A percentile compares a stretch with the other conserved stretches of the same genome.
phyloP scores from a whole-genome alignment of 92 coral and sea anemone genomes.

The Muricea muricata region DNA sequence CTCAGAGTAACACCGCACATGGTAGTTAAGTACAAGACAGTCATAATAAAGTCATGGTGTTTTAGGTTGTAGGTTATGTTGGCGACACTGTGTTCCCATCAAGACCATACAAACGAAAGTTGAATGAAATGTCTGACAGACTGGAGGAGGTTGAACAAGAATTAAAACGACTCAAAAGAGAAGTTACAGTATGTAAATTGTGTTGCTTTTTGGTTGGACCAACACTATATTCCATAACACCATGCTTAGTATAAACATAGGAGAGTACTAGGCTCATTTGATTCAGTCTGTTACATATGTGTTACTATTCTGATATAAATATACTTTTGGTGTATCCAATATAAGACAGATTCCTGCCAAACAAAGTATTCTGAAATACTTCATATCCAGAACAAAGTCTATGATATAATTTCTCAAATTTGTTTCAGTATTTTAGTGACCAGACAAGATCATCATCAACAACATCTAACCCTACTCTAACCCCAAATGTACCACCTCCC shows the following conservation, averaged over 20 bases:
- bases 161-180: conserved; percentile 72
- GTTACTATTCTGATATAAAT: too few species aligned
- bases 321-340: too few species aligned
- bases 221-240: too few species aligned
- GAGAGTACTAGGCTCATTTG: too few species aligned
- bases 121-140: conserved; percentile 71
- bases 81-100: conserved; percentile 57
- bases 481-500: neutral
- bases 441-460: neutral
- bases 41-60: neutral
- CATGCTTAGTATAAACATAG: too few species aligned
- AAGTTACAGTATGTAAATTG: conserved; percentile 2
- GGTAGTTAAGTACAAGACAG: too few species aligned
- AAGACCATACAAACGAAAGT: conserved; percentile 66
- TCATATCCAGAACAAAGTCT: too few species aligned
- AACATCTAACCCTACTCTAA: neutral
- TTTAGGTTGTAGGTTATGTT: conserved; percentile 30
- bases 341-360: too few species aligned
- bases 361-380: too few species aligned
- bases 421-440: neutral
- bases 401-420: too few species aligned
- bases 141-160: conserved; percentile 80
- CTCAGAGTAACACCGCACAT: too few species aligned
- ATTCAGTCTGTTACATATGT: too few species aligned
- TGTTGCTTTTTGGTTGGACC: neutral